Percentiles rank a stretch among this genome's conserved stretches.
Conservation (phyloP, 2,113 vertebrate species). For the Saguinus imperator region DNA sequence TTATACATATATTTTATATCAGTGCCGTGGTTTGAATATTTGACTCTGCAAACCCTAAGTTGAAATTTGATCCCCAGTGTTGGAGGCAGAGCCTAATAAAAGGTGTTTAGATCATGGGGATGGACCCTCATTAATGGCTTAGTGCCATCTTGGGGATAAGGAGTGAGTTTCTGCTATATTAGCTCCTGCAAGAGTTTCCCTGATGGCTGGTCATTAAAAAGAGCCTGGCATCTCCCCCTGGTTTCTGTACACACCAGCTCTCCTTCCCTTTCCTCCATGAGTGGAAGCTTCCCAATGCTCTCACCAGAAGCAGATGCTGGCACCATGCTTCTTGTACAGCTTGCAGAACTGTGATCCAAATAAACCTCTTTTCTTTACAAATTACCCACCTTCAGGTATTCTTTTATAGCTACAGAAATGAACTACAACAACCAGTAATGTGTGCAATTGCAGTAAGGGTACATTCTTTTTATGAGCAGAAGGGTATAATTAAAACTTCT, state of each 20-base stretch:
- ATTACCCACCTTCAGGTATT: neutral
- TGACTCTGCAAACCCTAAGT: neutral
- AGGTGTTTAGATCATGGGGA: neutral
- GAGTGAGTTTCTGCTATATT: neutral
- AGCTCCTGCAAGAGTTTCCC: neutral
- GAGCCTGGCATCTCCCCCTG: neutral
- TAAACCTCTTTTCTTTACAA: neutral
- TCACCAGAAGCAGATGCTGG: neutral
- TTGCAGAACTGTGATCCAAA: neutral
- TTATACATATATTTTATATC: neutral
- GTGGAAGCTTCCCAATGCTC: neutral
- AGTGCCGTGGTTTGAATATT: neutral
- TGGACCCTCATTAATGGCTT: neutral
- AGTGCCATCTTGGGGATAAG: neutral
- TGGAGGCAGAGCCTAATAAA: neutral
- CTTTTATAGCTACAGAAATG: neutral
- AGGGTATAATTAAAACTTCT: neutral
- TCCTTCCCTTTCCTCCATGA: neutral
- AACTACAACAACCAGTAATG: neutral
- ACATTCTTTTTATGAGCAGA: neutral
- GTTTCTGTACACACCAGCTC: neutral
- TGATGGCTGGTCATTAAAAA: neutral
- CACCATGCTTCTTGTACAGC: neutral
- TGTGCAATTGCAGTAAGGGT: neutral
- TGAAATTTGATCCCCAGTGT: neutral